Evolutionary conservation across 2,113 vertebrate genomes (phyloP).

Genomic region (Prionailurus viverrinus): DNA sequence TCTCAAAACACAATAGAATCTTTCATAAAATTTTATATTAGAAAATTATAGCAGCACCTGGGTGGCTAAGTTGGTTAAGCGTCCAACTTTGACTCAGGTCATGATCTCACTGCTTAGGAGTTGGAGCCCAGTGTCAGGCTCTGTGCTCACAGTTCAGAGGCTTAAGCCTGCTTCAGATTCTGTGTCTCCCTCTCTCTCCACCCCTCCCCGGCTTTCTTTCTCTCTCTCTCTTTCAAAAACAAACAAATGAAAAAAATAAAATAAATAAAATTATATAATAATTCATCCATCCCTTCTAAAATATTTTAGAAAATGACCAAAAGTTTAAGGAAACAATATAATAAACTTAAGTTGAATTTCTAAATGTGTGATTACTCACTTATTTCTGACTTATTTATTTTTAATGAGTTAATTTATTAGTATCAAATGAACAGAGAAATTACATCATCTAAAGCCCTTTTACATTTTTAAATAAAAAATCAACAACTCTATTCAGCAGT

Average conservation of each 20-base stretch:
- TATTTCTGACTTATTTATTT: slow-evolving; percentile 25
- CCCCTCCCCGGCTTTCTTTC: too few relatives aligned
- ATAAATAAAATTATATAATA: not conserved
- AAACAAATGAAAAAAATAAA: too few relatives aligned
- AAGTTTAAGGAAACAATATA: not conserved
- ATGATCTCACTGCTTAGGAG: too few relatives aligned
- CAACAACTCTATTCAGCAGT: not conserved
- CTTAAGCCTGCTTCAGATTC: too few relatives aligned
- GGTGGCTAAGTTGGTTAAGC: too few relatives aligned
- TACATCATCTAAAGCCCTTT: not conserved
- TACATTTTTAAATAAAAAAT: slow-evolving; percentile 29
- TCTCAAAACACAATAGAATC: not conserved
- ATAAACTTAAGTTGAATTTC: not conserved
- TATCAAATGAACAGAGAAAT: not conserved
- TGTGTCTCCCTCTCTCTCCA: too few relatives aligned
- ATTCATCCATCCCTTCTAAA: not conserved
- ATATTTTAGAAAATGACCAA: not conserved
- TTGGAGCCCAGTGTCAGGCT: too few relatives aligned
- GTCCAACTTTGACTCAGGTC: too few relatives aligned
- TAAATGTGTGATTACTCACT: not conserved
- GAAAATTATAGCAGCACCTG: not conserved
- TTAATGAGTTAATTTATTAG: not conserved
- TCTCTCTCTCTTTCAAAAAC: too few relatives aligned
- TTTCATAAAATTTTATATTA: not conserved
- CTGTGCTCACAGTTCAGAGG: too few relatives aligned